Conservation (phyloP, 2,113 vertebrate species). For the Mungos mungo region DNA sequence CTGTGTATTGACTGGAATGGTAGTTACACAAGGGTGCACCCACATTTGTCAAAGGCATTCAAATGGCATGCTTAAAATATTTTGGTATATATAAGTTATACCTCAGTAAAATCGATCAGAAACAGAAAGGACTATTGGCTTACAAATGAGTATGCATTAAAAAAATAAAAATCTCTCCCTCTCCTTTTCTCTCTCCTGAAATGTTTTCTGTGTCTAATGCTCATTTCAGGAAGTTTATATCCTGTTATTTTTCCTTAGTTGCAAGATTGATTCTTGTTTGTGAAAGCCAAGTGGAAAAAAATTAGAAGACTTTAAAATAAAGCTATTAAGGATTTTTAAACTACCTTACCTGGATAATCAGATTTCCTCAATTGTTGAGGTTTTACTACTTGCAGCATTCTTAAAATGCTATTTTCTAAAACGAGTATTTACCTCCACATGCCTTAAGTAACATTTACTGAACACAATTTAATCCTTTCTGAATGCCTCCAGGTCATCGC, state of each 20-base stretch:
- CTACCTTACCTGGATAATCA: conserved; percentile 17
- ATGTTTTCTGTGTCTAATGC: conserved; percentile 14
- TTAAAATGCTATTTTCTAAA: conserved; percentile 59
- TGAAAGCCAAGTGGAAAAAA: conserved; percentile 48
- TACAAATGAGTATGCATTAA: background rate
- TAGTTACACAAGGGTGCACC: background rate
- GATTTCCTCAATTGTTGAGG: conserved; percentile 13
- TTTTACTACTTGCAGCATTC: conserved; percentile 7
- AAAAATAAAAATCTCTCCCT: background rate
- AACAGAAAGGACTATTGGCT: background rate
- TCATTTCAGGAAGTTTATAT: conserved; percentile 57
- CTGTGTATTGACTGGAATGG: background rate
- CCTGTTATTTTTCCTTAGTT: conserved; percentile 47
- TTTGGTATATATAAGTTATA: conserved; percentile 25
- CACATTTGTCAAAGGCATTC: background rate
- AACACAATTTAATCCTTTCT: conserved; percentile 36
- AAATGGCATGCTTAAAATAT: background rate
- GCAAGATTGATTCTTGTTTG: conserved; percentile 45
- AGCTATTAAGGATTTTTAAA: conserved; percentile 40
- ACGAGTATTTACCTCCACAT: conserved; percentile 25
- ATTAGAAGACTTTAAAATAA: conserved; percentile 27
- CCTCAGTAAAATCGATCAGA: background rate
- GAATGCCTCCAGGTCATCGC: conserved; percentile 23
- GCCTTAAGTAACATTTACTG: conserved; percentile 31
- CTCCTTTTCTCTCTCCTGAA: background rate